Base-by-base conservation (phyloP, 2,888 invertebrate genomes). In the Allolobophora icterica region DNA sequence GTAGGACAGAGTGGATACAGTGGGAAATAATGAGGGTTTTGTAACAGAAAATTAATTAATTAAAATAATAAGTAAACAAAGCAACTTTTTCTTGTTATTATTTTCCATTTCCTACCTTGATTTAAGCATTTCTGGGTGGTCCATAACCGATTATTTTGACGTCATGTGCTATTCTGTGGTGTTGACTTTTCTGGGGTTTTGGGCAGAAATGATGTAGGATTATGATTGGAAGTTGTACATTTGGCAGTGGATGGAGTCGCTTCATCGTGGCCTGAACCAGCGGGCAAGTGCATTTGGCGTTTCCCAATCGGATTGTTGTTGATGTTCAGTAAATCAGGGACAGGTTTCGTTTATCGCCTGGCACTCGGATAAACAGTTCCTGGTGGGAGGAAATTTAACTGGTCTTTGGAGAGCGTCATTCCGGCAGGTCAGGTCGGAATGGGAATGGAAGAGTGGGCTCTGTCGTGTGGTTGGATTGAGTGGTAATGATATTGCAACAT, bases 291-390 rank as follows among this genome's bases (percentile, higher is more conserved):
- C 71, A 52, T 52, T 52, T 52, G 52, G 52, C 52, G 24, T 45
- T 45, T 13, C 45, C 13, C 17, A 45, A n/a, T 71, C 30, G n/a
- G 17, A n/a, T n/a, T 71, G n/a, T 71, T 71, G 71, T 71, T 71
- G 71, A 71, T n/a, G 71, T 71, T 71, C 71, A 71, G n/a, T 71
- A 71, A 71, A 71, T 71, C 71, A 71, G 71, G n/a, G 30, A 52
- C 30, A 71, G 71, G 71, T 17, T n/a, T 71, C n/a, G 71, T 71
- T 71, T 71, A 71, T 71, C 71, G n/a, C 71, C n/a, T 71, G 71
- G 71, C 71, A n/a, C 71, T n/a, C 17, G 30, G 30, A 71, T 71
- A 71, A 71, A 71, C 71, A 71, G n/a, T n/a, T 11, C 30, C 6
- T 71, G 71, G 71, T n/a, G 71, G 71, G 71, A 71, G 71, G 71